Percentiles rank a stretch among this genome's conserved stretches.
Conservation (phyloP, 2,888 invertebrate species). For the Hemicrepidius hirtus region DNA sequence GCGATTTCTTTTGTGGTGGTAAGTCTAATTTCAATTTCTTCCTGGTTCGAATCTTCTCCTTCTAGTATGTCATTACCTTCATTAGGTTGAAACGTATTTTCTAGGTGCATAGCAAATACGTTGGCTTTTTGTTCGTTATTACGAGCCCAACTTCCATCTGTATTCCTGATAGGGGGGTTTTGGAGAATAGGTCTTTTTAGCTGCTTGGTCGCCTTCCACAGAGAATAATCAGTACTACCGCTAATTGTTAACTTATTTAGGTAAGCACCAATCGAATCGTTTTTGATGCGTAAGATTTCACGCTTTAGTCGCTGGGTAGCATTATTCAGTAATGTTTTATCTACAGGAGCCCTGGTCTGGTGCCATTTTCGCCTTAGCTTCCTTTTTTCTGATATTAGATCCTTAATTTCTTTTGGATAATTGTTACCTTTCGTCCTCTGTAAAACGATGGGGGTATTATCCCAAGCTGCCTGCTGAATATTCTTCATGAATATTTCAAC, state of each 20-base stretch:
- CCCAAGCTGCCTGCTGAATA: constrained; percentile 25
- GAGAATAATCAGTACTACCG: constrained; percentile 6
- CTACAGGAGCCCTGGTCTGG: constrained; percentile 14
- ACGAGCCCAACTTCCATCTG: constrained; percentile 15
- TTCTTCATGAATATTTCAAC: constrained; percentile 25
- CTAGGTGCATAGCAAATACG: constrained; percentile 31
- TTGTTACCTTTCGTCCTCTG: constrained; percentile 11
- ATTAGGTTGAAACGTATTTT: no score
- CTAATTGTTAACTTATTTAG: constrained; percentile 20
- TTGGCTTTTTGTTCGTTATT: constrained; percentile 21
- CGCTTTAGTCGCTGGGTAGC: constrained; percentile 29
- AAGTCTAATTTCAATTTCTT: constrained; percentile 21
- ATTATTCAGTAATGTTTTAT: constrained; percentile 26
- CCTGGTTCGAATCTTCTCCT: constrained; percentile 8
- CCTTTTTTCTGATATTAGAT: constrained; percentile 20
- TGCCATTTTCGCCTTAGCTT: constrained; percentile 28
- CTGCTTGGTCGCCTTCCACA: constrained; percentile 10
- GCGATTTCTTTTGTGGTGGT: constrained; percentile 31
- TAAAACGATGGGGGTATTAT: constrained; percentile 4
- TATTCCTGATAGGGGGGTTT: constrained; percentile 4
- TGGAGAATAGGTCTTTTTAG: constrained; percentile 26
- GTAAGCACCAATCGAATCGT: constrained; percentile 31
- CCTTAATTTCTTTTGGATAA: constrained; percentile 14
- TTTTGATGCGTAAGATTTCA: constrained; percentile 23
- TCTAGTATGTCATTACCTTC: no score